Evolutionary conservation across 2,113 vertebrate species (phyloP).

Genomic region (Mus pahari): DNA sequence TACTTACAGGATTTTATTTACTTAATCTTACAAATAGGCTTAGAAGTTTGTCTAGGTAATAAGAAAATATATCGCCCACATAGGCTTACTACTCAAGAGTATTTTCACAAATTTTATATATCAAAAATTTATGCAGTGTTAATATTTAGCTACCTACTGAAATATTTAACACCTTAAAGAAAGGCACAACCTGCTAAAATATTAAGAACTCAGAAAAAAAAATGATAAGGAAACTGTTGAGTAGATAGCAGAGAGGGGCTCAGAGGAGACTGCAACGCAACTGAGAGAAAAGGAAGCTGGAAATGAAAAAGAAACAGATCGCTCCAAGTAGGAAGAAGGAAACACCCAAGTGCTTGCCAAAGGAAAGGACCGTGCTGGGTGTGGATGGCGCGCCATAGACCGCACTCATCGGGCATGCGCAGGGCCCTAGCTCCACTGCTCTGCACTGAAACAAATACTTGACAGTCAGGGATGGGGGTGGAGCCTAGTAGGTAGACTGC

Average conservation of each 20-base stretch:
- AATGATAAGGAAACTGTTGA: neutral
- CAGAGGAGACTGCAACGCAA: slow-evolving; percentile 15
- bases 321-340: neutral
- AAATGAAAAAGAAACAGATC: slow-evolving; percentile 14
- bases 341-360: neutral
- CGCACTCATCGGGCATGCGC: neutral
- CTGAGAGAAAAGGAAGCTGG: neutral
- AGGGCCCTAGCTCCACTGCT: neutral
- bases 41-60: slow-evolving; percentile 23
- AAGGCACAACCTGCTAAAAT: neutral
- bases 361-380: neutral
- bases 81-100: slow-evolving; percentile 1
- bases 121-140: slow-evolving; percentile 41
- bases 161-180: slow-evolving; percentile 45
- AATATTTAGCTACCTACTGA: slow-evolving; percentile 47
- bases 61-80: slow-evolving; percentile 4
- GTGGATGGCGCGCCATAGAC: too few species aligned
- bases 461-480: neutral
- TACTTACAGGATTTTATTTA: slow-evolving; percentile 56
- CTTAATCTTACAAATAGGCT: slow-evolving; percentile 50
- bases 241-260: neutral
- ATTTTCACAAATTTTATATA: slow-evolving; percentile 52
- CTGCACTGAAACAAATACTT: neutral
- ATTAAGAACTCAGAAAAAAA: slow-evolving; percentile 40
- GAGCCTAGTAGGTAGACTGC: neutral